phyloP scores from a whole-genome alignment of 2,797 vertebrate genomes.

The Dendrocincla tyrannina region DNA sequence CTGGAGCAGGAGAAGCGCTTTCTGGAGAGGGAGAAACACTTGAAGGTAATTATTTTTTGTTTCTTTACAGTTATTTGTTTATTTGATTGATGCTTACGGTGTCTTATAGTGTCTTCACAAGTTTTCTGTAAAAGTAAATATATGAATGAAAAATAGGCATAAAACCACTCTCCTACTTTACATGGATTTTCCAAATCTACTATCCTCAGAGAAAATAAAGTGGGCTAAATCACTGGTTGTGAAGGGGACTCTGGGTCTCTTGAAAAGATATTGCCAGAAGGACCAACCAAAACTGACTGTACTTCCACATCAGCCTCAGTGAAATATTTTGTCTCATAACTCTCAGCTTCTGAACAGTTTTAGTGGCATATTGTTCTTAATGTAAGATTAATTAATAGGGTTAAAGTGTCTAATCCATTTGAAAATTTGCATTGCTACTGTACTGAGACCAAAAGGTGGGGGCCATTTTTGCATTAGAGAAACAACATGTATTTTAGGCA shows the following conservation, averaged over 20 bases:
- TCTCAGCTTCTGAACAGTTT: not conserved
- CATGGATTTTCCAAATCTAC: not conserved
- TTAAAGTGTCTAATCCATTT: not conserved
- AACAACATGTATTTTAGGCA: not conserved
- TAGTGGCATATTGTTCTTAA: not conserved
- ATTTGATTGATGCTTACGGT: not conserved
- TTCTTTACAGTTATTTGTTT: not conserved
- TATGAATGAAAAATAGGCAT: not conserved
- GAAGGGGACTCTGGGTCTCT: not conserved
- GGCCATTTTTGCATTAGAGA: not conserved
- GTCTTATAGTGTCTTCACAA: not conserved
- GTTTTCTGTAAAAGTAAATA: not conserved
- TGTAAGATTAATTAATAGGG: not conserved
- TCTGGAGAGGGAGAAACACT: slow-evolving; percentile 91
- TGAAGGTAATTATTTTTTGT: slow-evolving; percentile 85
- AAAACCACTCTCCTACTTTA: not conserved
- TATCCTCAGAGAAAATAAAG: not conserved
- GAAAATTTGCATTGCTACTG: not conserved
- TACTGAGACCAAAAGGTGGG: not conserved
- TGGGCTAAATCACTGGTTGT: not conserved
- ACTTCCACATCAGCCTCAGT: not conserved
- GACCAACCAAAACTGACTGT: not conserved
- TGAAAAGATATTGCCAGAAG: not conserved
- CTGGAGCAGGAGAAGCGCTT: slow-evolving; percentile 89
- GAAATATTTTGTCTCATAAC: not conserved